A percentile compares a stretch with the other conserved stretches of the same genome.
These are phyloP conservation scores for Nephrotoma flavescens DNA, from an alignment of 2,888 invertebrate species.

Conservation along the genomic window DNA sequence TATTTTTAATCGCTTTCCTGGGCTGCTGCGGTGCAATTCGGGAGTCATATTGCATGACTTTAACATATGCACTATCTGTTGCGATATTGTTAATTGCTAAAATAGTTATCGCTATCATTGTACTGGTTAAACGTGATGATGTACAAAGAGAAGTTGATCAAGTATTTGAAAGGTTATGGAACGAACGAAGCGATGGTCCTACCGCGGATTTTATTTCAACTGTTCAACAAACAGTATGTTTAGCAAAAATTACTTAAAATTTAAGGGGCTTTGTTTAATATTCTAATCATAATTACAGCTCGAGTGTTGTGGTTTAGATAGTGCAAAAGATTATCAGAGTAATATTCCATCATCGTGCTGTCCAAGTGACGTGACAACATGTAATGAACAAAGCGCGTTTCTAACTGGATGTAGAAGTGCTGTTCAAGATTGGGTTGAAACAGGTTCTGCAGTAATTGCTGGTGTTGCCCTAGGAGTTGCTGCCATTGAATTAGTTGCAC, in stretches of 20 bases:
- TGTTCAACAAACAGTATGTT: neutral
- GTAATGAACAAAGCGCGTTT: constrained; percentile 29
- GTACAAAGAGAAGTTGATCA: constrained; percentile 36
- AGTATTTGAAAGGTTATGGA: constrained; percentile 34
- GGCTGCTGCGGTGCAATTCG: constrained; percentile 83
- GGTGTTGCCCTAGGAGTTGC: constrained; percentile 53
- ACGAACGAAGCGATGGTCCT: constrained; percentile 17
- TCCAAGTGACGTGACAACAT: constrained; percentile 28
- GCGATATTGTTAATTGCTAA: constrained; percentile 56
- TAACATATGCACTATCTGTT: constrained; percentile 63
- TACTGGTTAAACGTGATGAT: constrained; percentile 43
- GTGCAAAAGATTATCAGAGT: constrained; percentile 18
- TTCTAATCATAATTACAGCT: constrained; percentile 17
- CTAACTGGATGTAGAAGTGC: constrained; percentile 33
- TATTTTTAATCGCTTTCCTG: constrained; percentile 72
- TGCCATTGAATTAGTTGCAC: constrained; percentile 58
- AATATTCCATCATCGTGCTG: constrained; percentile 33
- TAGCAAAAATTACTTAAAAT: neutral
- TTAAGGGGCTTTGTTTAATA: neutral
- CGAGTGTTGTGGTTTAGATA: constrained; percentile 24
- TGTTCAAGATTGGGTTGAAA: constrained; percentile 30
- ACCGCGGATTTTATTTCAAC: neutral
- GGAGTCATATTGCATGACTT: constrained; percentile 78
- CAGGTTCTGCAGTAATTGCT: constrained; percentile 43
- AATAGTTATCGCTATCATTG: constrained; percentile 50